These are phyloP conservation scores for Chaunax sp. DNA, from an alignment of 2,797 vertebrate species.

Conservation along the genomic window DNA sequence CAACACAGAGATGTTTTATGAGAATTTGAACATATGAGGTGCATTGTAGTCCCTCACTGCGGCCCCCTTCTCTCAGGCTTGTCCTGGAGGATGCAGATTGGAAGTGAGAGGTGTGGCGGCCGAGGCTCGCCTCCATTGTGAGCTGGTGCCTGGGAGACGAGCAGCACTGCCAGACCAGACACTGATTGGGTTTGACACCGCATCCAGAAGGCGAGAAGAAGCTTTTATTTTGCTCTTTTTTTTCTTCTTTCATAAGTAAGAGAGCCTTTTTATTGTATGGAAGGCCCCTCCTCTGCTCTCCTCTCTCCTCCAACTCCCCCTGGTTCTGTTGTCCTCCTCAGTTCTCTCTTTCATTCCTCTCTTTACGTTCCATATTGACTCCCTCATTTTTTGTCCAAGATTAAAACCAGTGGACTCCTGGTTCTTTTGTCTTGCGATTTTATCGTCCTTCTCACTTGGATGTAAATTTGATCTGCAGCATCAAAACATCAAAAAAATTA, in stretches of 20 bases:
- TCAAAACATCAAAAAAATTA: constrained; percentile 48
- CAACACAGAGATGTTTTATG: constrained; percentile 47
- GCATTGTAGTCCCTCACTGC: constrained; percentile 42
- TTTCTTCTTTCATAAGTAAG: constrained; percentile 75
- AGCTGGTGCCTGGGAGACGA: constrained; percentile 79
- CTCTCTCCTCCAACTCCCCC: constrained; percentile 76
- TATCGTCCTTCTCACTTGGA: constrained; percentile 58
- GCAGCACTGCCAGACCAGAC: constrained; percentile 79
- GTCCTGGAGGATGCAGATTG: constrained; percentile 91
- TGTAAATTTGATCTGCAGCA: constrained; percentile 61
- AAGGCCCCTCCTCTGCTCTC: constrained; percentile 82
- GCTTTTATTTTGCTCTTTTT: constrained; percentile 82
- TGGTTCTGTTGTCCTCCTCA: constrained; percentile 66
- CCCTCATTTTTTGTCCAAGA: constrained; percentile 55
- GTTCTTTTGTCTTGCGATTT: constrained; percentile 64
- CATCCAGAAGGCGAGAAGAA: constrained; percentile 91
- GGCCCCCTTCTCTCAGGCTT: constrained; percentile 58
- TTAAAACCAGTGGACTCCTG: constrained; percentile 64
- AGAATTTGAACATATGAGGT: constrained; percentile 56
- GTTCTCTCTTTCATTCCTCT: constrained; percentile 58
- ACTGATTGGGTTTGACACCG: constrained; percentile 99
- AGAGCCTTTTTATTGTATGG: constrained; percentile 87
- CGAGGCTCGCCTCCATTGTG: constrained; percentile 88
- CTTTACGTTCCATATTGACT: constrained; percentile 61
- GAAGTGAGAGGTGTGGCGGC: constrained; percentile 98